Percentiles rank a stretch among this genome's conserved stretches.
These are phyloP conservation scores for Diplolepis rosae DNA, from an alignment of 2,888 invertebrate species.

Conservation along the genomic window DNA sequence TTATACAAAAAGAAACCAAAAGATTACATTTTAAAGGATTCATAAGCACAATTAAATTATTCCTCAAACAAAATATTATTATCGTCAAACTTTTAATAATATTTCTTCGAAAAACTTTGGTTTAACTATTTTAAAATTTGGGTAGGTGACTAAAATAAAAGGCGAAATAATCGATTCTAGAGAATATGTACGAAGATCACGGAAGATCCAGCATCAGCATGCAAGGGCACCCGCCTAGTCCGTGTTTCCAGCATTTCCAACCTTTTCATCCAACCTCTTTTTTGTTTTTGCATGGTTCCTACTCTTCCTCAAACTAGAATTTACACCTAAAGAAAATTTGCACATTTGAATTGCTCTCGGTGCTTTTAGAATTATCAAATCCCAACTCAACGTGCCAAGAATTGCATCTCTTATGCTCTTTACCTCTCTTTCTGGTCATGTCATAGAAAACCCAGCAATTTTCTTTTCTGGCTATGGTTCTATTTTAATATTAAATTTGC, in stretches of 20 bases:
- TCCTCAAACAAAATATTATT: neutral
- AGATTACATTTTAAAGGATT: no score
- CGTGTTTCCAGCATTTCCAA: conserved; percentile 52
- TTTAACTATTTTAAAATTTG: no score
- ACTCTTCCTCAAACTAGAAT: conserved; percentile 31
- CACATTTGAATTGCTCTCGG: conserved; percentile 52
- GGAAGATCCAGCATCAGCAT: conserved; percentile 60
- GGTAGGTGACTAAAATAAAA: conserved; percentile 50
- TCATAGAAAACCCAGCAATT: neutral
- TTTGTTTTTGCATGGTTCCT: conserved; percentile 25
- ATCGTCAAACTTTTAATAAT: neutral
- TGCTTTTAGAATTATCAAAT: conserved; percentile 53
- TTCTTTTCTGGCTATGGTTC: neutral
- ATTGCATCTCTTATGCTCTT: neutral
- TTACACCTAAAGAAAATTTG: conserved; percentile 41
- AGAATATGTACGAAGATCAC: conserved; percentile 54
- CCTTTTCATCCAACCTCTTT: conserved; percentile 39
- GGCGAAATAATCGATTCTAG: conserved; percentile 54
- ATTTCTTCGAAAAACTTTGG: neutral
- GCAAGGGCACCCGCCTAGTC: conserved; percentile 55
- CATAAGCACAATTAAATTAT: neutral
- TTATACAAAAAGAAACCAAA: neutral
- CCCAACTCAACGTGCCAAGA: conserved; percentile 57
- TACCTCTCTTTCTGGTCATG: neutral
- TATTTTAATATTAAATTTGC: neutral